phyloP scores from a whole-genome alignment of 2,113 vertebrate genomes.

The Tinamus guttatus region DNA sequence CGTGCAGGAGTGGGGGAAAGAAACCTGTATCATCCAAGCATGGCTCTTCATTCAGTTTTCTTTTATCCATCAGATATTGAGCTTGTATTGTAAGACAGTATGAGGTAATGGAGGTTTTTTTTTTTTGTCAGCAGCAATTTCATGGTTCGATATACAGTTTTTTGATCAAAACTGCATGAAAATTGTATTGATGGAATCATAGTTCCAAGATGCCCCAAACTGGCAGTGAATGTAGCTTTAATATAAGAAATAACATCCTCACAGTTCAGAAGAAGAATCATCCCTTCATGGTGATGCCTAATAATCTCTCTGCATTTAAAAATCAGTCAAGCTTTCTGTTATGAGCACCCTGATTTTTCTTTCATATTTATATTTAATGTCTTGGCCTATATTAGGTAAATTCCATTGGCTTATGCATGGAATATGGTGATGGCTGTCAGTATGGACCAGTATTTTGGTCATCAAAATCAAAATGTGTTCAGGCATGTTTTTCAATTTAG shows the following conservation, averaged over 20 bases:
- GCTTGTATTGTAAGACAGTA: neutral
- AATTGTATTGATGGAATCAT: slow-evolving; percentile 22
- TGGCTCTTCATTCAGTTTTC: neutral
- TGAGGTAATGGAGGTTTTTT: neutral
- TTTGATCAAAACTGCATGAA: slow-evolving; percentile 55
- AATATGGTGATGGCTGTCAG: slow-evolving; percentile 8
- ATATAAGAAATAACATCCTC: neutral
- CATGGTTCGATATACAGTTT: slow-evolving; percentile 1
- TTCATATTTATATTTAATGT: neutral
- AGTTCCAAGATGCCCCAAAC: neutral
- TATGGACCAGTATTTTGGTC: neutral
- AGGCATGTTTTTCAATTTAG: neutral
- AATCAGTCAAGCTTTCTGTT: slow-evolving; percentile 6
- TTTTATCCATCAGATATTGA: neutral
- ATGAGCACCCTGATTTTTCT: neutral
- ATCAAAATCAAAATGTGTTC: slow-evolving; percentile 19
- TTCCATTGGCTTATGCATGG: neutral
- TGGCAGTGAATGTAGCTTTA: neutral
- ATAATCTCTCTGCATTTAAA: slow-evolving; percentile 15
- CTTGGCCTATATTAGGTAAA: neutral
- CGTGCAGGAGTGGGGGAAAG: neutral
- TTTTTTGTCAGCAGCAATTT: slow-evolving; percentile 55
- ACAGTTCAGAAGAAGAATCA: neutral
- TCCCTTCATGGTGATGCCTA: neutral
- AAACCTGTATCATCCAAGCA: neutral